Base-by-base conservation (phyloP, 1,140 invertebrate genomes). In the Drosophila navojoa region DNA sequence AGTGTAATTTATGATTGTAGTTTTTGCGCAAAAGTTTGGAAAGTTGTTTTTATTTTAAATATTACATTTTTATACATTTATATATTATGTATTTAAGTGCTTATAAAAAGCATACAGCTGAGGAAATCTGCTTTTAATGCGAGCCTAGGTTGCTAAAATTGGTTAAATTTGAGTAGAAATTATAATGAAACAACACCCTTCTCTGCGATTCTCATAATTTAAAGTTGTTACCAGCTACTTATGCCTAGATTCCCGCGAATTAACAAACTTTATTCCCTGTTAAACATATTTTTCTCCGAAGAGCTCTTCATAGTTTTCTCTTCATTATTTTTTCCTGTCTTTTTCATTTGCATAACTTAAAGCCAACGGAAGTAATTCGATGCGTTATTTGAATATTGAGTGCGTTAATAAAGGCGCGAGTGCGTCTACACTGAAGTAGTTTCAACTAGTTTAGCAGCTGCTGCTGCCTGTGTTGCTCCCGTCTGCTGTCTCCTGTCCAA, bases 1-100 rank as follows among this genome's bases (percentile, higher is more conserved):
- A 47, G 61, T 52, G 15, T 81, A 85, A 86, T 77, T 85, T 85
- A 85, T 85, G 74, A 71, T 81, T 64, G 71, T 59, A 61, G 53
- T 63, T 52, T 52, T 50, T 22, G 42, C 71, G 54, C 59, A 53
- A 71, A 76, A 76, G 52, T 80, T 79, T 11, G 29, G 29, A 29
- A 32, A 54, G 52, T 19, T 10, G 52, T 15, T 35, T 40, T 40
- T 9, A 9, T 32, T 32, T 32, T 47, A 35, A 59, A 47, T 29
- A n/a, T 47, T 47, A 16, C 4, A 29, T 42, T 44, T 60, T 32
- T 22, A n/a, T 10, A 13, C 1, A 4, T 45, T 27, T 11, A 15
- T 47, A 10, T 4, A 11, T 11, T 42, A 42, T 58, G 7, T 40
- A n/a, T n/a, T 55, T 38, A 38, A 16, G 16, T 58, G 22, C 27